A percentile compares a stretch with the other conserved stretches of the same genome.
These are phyloP conservation scores for Onchidella celtica DNA, from an alignment of 2,888 invertebrate genomes.

Conservation along the genomic window DNA sequence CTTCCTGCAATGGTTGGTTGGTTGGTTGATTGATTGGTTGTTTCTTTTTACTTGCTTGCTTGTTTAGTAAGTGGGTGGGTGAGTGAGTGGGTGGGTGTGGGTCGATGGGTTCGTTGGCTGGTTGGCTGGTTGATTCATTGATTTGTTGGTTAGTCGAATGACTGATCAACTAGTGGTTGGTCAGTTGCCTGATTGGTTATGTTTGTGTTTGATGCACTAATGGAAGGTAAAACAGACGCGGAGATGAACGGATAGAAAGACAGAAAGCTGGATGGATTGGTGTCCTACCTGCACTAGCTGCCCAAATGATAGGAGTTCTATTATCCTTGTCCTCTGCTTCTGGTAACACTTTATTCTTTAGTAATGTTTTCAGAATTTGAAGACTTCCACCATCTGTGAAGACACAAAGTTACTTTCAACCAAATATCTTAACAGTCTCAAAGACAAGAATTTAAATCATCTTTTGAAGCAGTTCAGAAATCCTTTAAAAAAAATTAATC, in stretches of 20 bases:
- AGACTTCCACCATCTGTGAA: constrained; percentile 10
- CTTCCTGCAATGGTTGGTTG: too few species aligned
- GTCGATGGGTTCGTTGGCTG: background rate
- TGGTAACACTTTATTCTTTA: constrained; percentile 88
- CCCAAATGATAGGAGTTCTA: constrained; percentile 97
- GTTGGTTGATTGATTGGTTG: too few species aligned
- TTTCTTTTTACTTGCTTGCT: background rate
- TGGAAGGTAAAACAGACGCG: too few species aligned
- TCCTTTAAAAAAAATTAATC: too few species aligned
- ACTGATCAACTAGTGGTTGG: background rate
- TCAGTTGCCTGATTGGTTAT: background rate
- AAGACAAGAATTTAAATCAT: too few species aligned
- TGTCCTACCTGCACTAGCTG: constrained; percentile 91
- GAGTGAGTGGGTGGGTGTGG: background rate
- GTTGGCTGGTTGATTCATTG: background rate
- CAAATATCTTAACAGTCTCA: too few species aligned
- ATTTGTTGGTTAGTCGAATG: background rate
- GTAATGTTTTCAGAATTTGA: constrained; percentile 87
- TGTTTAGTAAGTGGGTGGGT: background rate
- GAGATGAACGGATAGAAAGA: background rate
- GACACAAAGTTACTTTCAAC: too few species aligned
- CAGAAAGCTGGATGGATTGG: background rate
- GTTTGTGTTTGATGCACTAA: background rate
- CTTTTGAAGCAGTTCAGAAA: too few species aligned
- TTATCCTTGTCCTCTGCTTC: constrained; percentile 95